Conservation (phyloP, 1,140 invertebrate genomes). For the Ceratitis capitata region DNA sequence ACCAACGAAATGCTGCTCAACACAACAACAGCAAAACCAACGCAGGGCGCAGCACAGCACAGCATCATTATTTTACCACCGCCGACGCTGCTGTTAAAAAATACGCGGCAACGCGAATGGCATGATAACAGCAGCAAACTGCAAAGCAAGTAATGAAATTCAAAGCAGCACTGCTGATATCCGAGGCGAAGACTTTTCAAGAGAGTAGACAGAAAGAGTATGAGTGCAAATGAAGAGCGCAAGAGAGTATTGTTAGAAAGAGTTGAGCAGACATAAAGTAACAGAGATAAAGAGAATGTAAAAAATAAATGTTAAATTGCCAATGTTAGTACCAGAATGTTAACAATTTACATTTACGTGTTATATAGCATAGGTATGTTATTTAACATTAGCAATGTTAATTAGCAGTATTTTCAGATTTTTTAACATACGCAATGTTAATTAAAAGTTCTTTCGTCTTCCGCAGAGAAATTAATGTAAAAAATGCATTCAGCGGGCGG, state of each 20-base stretch:
- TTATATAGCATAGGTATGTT: too few species aligned
- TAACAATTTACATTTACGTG: background rate
- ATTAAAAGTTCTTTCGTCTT: too few species aligned
- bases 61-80: background rate
- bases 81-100: background rate
- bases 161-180: background rate
- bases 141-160: background rate
- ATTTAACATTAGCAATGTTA: too few species aligned
- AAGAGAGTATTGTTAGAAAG: background rate
- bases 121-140: conserved; percentile 6
- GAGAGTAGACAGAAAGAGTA: too few species aligned
- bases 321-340: background rate
- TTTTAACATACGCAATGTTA: too few species aligned
- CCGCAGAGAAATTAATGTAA: too few species aligned
- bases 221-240: background rate
- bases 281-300: background rate
- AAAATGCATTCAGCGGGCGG: too few species aligned
- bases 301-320: background rate
- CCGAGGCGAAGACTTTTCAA: too few species aligned
- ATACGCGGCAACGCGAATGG: background rate
- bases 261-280: background rate
- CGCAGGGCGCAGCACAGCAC: background rate
- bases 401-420: too few species aligned
- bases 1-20: background rate
- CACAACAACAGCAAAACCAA: background rate